Evolutionary conservation across 2,888 invertebrate species (phyloP).

Genomic region (Leptinotarsa peninsularis): DNA sequence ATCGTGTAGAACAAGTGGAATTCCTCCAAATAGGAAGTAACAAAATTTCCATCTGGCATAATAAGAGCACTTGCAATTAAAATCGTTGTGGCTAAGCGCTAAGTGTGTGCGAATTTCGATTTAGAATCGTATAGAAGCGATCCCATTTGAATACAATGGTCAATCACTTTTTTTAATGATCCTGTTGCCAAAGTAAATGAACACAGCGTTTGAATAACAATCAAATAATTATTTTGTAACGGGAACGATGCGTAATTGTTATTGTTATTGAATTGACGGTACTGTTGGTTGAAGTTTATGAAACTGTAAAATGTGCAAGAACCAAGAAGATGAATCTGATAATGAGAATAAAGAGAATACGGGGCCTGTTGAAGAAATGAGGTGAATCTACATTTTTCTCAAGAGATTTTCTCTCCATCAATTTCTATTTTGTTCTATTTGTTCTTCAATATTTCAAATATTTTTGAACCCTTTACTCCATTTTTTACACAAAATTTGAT

Average conservation of each 20-base stretch:
- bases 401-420: too few relatives aligned
- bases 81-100: not conserved
- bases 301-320: conserved; percentile 2
- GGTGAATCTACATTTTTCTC: too few relatives aligned
- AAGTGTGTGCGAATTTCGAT: conserved; percentile 15
- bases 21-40: conserved; percentile 1
- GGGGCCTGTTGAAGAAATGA: too few relatives aligned
- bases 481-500: too few relatives aligned
- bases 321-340: not conserved
- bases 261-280: not conserved
- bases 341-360: not conserved
- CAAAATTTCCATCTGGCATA: not conserved
- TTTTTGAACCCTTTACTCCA: too few relatives aligned
- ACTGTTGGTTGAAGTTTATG: not conserved
- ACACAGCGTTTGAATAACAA: not conserved
- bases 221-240: conserved; percentile 13
- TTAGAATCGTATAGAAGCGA: not conserved
- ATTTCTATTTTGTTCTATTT: too few relatives aligned
- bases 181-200: not conserved
- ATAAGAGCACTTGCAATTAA: not conserved
- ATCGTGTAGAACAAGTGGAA: too few relatives aligned
- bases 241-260: not conserved
- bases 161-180: conserved; percentile 14
- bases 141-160: conserved; percentile 24
- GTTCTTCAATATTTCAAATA: too few relatives aligned